A percentile compares a stretch with the other conserved stretches of the same genome.
These are phyloP conservation scores for Jaculus jaculus DNA, from an alignment of 2,113 vertebrate genomes.

Conservation along the genomic window DNA sequence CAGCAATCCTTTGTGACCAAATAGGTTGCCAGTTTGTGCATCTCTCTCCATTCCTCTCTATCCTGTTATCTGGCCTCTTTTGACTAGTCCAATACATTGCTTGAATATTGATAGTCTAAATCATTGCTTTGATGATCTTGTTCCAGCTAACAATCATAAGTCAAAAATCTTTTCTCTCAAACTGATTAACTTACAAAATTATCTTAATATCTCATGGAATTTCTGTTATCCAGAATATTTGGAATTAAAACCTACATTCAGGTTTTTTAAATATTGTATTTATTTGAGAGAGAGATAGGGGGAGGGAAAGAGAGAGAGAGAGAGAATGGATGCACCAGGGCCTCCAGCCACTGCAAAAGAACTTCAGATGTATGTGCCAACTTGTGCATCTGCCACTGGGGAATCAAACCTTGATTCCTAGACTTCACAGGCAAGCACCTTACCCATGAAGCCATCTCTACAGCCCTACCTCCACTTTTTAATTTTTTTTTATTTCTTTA, in stretches of 20 bases:
- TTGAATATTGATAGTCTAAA: neutral
- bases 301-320: no score
- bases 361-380: no score
- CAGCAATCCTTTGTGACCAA: neutral
- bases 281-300: no score
- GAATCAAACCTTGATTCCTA: no score
- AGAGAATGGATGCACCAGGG: no score
- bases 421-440: no score
- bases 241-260: slow-evolving; percentile 21
- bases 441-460: no score
- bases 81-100: neutral
- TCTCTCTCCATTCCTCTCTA: neutral
- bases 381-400: no score
- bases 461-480: no score
- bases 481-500: no score
- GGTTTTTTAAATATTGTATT: no score
- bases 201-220: slow-evolving; percentile 22
- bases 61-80: neutral
- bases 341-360: no score
- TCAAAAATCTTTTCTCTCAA: neutral
- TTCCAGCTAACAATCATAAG: neutral
- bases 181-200: neutral
- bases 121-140: neutral
- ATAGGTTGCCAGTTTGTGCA: neutral
- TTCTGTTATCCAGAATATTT: slow-evolving; percentile 11